Base-by-base conservation (phyloP, 2,797 vertebrate species). In the Anomalospiza imberbis region DNA sequence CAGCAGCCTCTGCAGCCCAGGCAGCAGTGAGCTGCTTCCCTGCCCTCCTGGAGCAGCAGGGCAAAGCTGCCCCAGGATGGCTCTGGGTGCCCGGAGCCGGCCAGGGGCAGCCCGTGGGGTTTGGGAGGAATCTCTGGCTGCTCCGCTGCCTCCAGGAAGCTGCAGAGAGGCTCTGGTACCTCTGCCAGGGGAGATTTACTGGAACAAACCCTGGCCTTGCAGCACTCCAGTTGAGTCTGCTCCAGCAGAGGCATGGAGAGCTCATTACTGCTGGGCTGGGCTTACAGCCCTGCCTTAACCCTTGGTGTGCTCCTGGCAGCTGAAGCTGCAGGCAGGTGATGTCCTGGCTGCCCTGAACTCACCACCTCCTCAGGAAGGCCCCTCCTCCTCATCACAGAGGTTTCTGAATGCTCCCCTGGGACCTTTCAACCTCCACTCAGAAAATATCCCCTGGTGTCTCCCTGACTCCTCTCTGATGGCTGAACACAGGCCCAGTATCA, bases 181-280 rank as follows among this genome's bases (percentile, higher is more conserved):
- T 85, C 92, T 96, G 85, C 73, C 94, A 67, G 77, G 75, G 68
- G 73, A 94, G 75, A 95, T 94, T 70, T 80, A 70, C 68, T 97
- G 79, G 94, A 96, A 90, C 85, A 95, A 96, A 91, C 21, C 9
- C 44, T 60, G 85, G 84, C 79, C 28, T 90, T 75, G 91, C 67
- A 80, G 68, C 71, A 7, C 15, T 51, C 66, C 53, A 36, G 42
- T 7, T 53, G 51, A 44, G 66, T 66, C 65, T 34, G 25, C 82
- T 94, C 85, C 93, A 94, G 76, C 62, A 77, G 72, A 67, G 36
- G 17, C 91, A 48, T 94, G 96, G 78, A 86, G 93, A 96, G 79
- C 79, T 96, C 88, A 7, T 97, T 71, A 89, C 24, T 72, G 62
- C 80, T 36, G 63, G 71, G 53, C 6, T 48, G 47, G 71, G 36